Evolutionary conservation across 2,888 invertebrate species (phyloP).

Genomic region (Taphrorychus bicolor): DNA sequence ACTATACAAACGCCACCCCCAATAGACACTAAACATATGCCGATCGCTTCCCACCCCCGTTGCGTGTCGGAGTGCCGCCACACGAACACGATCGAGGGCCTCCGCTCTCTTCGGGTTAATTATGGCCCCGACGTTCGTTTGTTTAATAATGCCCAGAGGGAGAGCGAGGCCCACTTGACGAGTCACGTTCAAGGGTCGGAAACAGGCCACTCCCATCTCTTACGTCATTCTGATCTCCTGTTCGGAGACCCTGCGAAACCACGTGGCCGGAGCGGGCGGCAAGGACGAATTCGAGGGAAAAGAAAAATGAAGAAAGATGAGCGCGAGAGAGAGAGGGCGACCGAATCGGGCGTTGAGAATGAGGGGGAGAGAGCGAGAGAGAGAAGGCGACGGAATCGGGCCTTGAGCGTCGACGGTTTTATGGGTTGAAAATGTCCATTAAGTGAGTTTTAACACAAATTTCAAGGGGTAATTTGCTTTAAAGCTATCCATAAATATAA

Average conservation of each 20-base stretch:
- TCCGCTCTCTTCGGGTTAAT: slow-evolving; percentile 11
- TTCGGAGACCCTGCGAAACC: slow-evolving; percentile 39
- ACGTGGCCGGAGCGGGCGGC: slow-evolving; percentile 34
- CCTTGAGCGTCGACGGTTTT: too few species aligned
- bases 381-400: too few species aligned
- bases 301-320: neutral
- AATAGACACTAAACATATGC: neutral
- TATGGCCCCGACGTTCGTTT: slow-evolving; percentile 16
- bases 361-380: too few species aligned
- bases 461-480: too few species aligned
- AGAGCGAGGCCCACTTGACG: slow-evolving; percentile 28
- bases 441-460: too few species aligned
- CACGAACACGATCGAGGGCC: neutral
- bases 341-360: too few species aligned
- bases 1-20: neutral
- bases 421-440: too few species aligned
- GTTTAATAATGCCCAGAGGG: slow-evolving; percentile 29
- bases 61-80: neutral
- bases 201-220: slow-evolving; percentile 39
- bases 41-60: neutral
- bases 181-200: slow-evolving; percentile 37
- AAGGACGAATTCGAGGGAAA: slow-evolving; percentile 32
- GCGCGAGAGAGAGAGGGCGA: neutral
- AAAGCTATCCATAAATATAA: too few species aligned
- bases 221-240: slow-evolving; percentile 40